A percentile compares a stretch with the other conserved stretches of the same genome.
Conservation (phyloP, 1,140 invertebrate species). For the Calycopis cecrops region DNA sequence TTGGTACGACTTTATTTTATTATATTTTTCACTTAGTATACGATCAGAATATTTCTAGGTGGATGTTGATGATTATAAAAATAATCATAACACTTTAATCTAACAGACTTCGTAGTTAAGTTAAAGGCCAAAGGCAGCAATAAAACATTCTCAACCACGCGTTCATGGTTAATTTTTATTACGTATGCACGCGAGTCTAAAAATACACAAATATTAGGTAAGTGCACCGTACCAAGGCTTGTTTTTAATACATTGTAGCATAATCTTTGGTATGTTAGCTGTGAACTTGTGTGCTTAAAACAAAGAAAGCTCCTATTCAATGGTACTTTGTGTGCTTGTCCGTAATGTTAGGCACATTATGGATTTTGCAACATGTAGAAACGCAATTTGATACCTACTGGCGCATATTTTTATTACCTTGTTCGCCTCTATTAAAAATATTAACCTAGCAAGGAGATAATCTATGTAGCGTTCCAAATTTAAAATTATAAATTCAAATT, state of each 20-base stretch:
- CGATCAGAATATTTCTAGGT: too few relatives aligned
- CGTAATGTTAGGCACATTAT: too few relatives aligned
- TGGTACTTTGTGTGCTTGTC: too few relatives aligned
- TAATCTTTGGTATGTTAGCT: background rate
- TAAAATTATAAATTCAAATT: too few relatives aligned
- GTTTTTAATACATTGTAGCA: background rate
- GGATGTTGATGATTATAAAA: too few relatives aligned
- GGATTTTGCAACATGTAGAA: background rate
- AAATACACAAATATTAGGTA: constrained; percentile 1
- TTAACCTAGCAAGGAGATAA: too few relatives aligned
- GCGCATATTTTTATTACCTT: background rate
- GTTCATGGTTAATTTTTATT: constrained; percentile 6
- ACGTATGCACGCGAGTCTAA: background rate
- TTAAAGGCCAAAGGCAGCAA: background rate
- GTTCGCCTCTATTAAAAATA: constrained; percentile 4
- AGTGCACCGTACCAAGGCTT: background rate
- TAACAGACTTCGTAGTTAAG: background rate
- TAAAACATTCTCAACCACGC: background rate
- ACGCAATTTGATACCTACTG: background rate
- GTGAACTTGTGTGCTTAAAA: background rate
- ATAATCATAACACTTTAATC: too few relatives aligned
- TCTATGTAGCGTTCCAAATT: too few relatives aligned
- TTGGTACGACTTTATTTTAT: too few relatives aligned
- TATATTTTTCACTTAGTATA: too few relatives aligned
- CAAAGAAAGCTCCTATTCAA: background rate